These are phyloP conservation scores for Pecten maximus DNA, from an alignment of 2,888 invertebrate species.

Conservation along the genomic window DNA sequence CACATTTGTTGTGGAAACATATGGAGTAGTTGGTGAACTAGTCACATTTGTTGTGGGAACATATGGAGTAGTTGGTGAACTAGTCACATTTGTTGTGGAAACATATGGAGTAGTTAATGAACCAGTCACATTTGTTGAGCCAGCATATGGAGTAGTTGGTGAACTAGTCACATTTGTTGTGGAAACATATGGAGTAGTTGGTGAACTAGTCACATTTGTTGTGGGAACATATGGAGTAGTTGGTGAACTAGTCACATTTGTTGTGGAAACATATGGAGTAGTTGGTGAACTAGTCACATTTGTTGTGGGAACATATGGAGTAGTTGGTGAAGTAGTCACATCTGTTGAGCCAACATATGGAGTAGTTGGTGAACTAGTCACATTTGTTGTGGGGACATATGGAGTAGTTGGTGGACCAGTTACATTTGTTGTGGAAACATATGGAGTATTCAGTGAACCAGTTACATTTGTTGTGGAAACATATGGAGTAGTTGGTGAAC, in stretches of 20 bases:
- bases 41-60: too few relatives aligned
- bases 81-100: too few relatives aligned
- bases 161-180: neutral
- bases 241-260: neutral
- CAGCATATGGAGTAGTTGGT: neutral
- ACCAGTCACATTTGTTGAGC: neutral
- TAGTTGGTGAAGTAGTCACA: neutral
- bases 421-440: too few relatives aligned
- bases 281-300: neutral
- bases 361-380: neutral
- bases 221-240: neutral
- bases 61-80: too few relatives aligned
- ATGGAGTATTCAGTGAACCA: too few relatives aligned
- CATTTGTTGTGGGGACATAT: neutral
- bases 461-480: too few relatives aligned
- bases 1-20: too few relatives aligned
- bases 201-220: neutral
- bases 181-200: neutral
- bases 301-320: neutral
- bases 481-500: too few relatives aligned
- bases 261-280: neutral
- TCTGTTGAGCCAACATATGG: neutral
- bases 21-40: too few relatives aligned
- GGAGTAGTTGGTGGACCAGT: neutral
- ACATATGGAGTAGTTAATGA: neutral